Conservation (phyloP, 2,113 vertebrate genomes). For the Oplegnathus fasciatus region DNA sequence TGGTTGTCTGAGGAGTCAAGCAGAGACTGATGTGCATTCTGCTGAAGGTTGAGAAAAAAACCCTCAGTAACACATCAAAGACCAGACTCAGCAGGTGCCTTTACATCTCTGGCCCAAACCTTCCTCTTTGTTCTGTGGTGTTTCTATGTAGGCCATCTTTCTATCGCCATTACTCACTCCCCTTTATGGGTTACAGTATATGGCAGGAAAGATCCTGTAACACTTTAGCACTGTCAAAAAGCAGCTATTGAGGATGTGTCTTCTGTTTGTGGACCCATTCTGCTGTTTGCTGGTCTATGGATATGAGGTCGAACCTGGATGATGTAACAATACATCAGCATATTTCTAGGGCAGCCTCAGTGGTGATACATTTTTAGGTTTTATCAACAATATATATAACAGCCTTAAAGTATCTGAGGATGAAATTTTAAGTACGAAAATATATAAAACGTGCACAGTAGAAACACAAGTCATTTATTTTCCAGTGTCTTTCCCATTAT, state of each 20-base stretch:
- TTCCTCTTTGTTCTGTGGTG: constrained; percentile 27
- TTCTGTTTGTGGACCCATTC: constrained; percentile 9
- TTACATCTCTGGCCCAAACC: neutral
- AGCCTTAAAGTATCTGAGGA: neutral
- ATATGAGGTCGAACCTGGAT: neutral
- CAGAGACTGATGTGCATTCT: neutral
- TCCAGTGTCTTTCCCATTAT: too few relatives aligned
- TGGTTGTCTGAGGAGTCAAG: constrained; percentile 5
- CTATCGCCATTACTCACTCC: constrained; percentile 4
- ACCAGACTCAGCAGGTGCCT: constrained; percentile 19
- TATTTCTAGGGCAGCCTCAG: neutral
- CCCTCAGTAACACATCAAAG: constrained; percentile 24
- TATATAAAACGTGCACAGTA: neutral
- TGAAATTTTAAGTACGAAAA: neutral
- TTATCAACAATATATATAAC: neutral
- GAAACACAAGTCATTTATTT: neutral
- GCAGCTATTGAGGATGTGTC: neutral
- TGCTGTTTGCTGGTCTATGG: neutral
- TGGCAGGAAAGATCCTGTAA: constrained; percentile 1
- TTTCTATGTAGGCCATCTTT: constrained; percentile 11
- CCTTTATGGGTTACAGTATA: neutral
- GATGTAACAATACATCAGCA: neutral
- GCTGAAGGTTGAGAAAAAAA: neutral
- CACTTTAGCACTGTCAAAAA: constrained; percentile 3
- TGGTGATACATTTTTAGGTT: neutral